These are phyloP conservation scores for Drosophila siamana DNA, from an alignment of 2,888 invertebrate species.

Conservation along the genomic window DNA sequence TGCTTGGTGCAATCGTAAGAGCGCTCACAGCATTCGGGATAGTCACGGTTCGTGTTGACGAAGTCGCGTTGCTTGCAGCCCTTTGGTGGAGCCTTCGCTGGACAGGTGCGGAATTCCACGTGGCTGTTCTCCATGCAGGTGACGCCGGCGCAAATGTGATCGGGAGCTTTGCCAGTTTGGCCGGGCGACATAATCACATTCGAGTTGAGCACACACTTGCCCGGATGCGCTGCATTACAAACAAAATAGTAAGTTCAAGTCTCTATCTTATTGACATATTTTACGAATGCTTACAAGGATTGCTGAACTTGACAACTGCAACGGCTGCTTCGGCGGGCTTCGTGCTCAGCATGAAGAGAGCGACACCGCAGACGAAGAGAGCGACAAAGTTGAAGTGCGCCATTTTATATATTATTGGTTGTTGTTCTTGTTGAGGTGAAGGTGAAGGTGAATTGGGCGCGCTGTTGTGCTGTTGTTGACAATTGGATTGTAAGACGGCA, in stretches of 20 bases:
- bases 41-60: constrained; percentile 74
- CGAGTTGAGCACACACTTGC: constrained; percentile 72
- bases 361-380: constrained; percentile 36
- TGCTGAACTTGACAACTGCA: constrained; percentile 60
- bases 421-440: not conserved
- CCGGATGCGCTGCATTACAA: constrained; percentile 70
- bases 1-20: constrained; percentile 70
- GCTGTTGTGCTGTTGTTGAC: constrained; percentile 20
- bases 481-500: constrained; percentile 48
- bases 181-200: constrained; percentile 78
- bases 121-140: constrained; percentile 67
- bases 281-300: constrained; percentile 72
- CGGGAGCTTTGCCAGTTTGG: constrained; percentile 74
- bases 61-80: constrained; percentile 82
- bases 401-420: constrained; percentile 31
- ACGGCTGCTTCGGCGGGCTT: constrained; percentile 64
- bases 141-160: constrained; percentile 76
- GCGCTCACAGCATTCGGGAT: constrained; percentile 80
- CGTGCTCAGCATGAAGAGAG: constrained; percentile 28
- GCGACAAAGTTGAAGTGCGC: constrained; percentile 42
- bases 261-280: not conserved
- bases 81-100: constrained; percentile 75
- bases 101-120: constrained; percentile 73
- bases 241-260: not conserved
- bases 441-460: not conserved